phyloP scores from a whole-genome alignment of 1,140 invertebrate genomes.

The Ceratina australensis region DNA sequence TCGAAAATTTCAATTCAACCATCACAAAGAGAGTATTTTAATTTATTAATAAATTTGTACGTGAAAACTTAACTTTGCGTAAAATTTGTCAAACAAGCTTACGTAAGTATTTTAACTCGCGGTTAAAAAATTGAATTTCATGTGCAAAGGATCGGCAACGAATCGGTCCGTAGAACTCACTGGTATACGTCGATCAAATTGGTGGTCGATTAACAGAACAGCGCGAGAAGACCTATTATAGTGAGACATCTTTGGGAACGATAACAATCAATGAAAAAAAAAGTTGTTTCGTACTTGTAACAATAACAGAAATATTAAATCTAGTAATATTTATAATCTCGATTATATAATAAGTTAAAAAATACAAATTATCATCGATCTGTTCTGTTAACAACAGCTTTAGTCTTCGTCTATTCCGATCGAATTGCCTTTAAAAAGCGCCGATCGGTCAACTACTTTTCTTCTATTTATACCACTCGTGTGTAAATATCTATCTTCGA shows the following conservation, averaged over 20 bases:
- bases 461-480: neutral
- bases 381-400: conserved; percentile 54
- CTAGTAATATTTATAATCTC: conserved; percentile 30
- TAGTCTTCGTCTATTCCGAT: conserved; percentile 11
- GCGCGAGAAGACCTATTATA: conserved; percentile 29
- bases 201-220: conserved; percentile 40
- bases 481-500: neutral
- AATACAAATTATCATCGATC: conserved; percentile 41
- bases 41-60: conserved; percentile 47
- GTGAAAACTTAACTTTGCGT: conserved; percentile 39
- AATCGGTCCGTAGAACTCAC: conserved; percentile 15
- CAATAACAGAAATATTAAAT: conserved; percentile 58
- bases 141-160: conserved; percentile 38
- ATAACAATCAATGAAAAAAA: conserved; percentile 50
- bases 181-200: conserved; percentile 37
- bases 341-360: conserved; percentile 58
- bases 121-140: conserved; percentile 16
- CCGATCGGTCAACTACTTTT: neutral
- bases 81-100: conserved; percentile 38
- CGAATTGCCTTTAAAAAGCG: neutral
- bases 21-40: conserved; percentile 39
- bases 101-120: neutral
- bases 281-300: conserved; percentile 55
- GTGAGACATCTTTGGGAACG: conserved; percentile 34
- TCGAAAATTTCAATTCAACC: conserved; percentile 19